Evolutionary conservation across 2,888 invertebrate genomes (phyloP).

Genomic region (Meiosimyza platycephala): DNA sequence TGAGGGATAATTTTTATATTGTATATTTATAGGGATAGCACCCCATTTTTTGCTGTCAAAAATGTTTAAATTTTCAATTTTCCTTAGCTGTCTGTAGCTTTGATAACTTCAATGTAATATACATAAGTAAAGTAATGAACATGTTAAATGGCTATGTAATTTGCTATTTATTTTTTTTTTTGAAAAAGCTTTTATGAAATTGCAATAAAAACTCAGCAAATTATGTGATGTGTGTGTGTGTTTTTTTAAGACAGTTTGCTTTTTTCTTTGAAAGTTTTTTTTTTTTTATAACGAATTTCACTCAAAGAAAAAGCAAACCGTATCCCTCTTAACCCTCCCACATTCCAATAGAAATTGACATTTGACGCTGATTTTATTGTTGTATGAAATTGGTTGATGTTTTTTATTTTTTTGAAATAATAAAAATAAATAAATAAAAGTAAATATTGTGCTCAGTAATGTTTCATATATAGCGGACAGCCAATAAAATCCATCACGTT

Average conservation of each 20-base stretch:
- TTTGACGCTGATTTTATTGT: conserved; percentile 27
- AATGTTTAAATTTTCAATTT: conserved; percentile 17
- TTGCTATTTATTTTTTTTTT: too few species aligned
- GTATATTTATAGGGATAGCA: conserved; percentile 21
- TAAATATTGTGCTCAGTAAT: not conserved
- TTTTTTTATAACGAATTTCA: not conserved
- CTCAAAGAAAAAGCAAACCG: conserved; percentile 50
- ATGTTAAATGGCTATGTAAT: too few species aligned
- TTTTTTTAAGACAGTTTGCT: conserved; percentile 16
- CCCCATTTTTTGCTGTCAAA: conserved; percentile 11
- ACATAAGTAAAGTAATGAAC: not conserved
- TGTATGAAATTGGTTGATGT: conserved; percentile 4
- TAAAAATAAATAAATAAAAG: not conserved
- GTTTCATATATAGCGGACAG: too few species aligned
- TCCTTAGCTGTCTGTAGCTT: not conserved
- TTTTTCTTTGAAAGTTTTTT: conserved; percentile 15
- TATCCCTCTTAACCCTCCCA: conserved; percentile 63
- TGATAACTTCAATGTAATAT: too few species aligned
- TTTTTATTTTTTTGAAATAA: not conserved
- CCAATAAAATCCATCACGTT: too few species aligned
- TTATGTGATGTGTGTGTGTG: not conserved
- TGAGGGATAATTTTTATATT: conserved; percentile 35
- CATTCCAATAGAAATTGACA: conserved; percentile 56
- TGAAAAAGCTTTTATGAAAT: too few species aligned
- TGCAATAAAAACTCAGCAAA: too few species aligned